These are phyloP conservation scores for Torymus tubicola DNA, from an alignment of 2,888 invertebrate species.

Conservation along the genomic window DNA sequence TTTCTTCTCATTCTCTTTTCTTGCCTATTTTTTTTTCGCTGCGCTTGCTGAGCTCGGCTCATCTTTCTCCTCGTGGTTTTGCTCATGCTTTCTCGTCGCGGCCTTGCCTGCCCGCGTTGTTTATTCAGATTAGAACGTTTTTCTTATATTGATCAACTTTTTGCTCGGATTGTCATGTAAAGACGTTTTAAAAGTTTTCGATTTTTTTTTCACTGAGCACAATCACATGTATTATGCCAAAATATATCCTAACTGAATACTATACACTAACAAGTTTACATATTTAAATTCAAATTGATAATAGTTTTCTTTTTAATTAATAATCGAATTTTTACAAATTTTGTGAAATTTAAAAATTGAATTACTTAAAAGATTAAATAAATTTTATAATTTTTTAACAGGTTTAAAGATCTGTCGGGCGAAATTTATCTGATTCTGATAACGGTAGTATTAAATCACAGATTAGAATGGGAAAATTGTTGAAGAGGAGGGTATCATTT, in stretches of 20 bases:
- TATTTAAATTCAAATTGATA: no score
- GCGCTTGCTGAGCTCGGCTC: background rate
- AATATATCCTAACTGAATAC: no score
- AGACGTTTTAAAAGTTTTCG: no score
- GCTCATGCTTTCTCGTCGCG: background rate
- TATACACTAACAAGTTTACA: no score
- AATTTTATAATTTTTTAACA: background rate
- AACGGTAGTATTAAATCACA: slow-evolving; percentile 4
- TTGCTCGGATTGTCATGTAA: background rate
- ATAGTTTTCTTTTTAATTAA: no score
- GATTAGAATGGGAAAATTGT: slow-evolving; percentile 28
- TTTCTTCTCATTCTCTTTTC: background rate
- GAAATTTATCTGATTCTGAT: background rate
- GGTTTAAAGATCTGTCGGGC: no score
- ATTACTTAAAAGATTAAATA: no score
- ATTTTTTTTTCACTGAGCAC: no score
- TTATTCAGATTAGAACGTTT: slow-evolving; percentile 33
- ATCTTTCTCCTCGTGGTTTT: background rate
- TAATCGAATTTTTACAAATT: no score
- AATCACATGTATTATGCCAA: no score
- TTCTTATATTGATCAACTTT: slow-evolving; percentile 31
- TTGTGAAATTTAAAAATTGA: no score
- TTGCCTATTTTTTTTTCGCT: background rate
- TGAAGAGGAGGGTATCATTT: slow-evolving; percentile 36
- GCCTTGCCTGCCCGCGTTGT: background rate